These are phyloP conservation scores for Acropora yongei DNA, from an alignment of 64 coral and sea anemone genomes.

Conservation along the genomic window DNA sequence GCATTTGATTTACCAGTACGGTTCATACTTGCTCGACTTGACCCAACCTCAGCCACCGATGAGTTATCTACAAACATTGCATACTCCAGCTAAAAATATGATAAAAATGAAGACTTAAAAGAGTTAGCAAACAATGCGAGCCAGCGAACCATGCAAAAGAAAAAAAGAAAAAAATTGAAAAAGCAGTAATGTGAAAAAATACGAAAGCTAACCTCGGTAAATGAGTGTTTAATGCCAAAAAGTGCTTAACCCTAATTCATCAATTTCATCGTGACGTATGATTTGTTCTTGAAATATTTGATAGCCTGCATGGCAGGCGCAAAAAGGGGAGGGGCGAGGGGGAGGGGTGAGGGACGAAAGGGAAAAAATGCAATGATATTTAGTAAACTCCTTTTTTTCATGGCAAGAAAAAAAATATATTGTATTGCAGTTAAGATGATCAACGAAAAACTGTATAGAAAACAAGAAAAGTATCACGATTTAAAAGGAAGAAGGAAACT, in stretches of 20 bases:
- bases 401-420: conserved; percentile 16
- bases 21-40: conserved; percentile 59
- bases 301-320: background rate
- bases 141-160: conserved; percentile 8
- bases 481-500: conserved; percentile 7
- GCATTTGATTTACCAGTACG: conserved; percentile 60
- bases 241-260: conserved; percentile 3
- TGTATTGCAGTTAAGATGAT: conserved; percentile 15
- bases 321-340: background rate
- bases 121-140: background rate
- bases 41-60: conserved; percentile 55
- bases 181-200: conserved; percentile 1
- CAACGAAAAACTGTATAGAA: conserved; percentile 25
- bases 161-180: background rate
- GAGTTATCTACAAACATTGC: conserved; percentile 51
- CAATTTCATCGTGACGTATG: conserved; percentile 11
- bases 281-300: conserved; percentile 25
- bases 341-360: conserved; percentile 18
- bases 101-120: background rate
- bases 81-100: conserved; percentile 47
- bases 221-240: conserved; percentile 25
- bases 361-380: conserved; percentile 15
- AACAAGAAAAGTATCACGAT: conserved; percentile 4
- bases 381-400: conserved; percentile 1
- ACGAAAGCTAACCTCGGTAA: conserved; percentile 1